A percentile compares a stretch with the other conserved stretches of the same genome.
Conservation (phyloP, 2,797 vertebrate species). For the Enteromius fasciolatus region DNA sequence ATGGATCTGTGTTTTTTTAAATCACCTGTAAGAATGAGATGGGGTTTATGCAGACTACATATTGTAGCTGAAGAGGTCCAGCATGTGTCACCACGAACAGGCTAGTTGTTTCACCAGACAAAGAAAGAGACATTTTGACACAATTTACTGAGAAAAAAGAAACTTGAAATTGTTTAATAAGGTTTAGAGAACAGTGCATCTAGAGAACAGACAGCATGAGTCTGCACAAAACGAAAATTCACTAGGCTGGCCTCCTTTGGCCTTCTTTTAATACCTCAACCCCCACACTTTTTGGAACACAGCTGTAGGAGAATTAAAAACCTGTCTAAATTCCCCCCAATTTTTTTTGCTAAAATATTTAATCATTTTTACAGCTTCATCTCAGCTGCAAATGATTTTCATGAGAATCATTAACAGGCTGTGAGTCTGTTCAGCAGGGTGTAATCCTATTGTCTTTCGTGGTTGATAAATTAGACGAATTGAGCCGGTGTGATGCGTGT, state of each 20-base stretch:
- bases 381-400: constrained; percentile 16
- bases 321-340: neutral
- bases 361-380: constrained; percentile 18
- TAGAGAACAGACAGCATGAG: neutral
- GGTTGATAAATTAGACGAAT: constrained; percentile 51
- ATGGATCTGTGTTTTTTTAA: neutral
- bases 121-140: neutral
- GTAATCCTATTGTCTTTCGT: constrained; percentile 49
- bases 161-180: neutral
- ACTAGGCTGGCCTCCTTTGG: neutral
- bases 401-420: neutral
- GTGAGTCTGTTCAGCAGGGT: constrained; percentile 34
- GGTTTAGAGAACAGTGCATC: neutral
- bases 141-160: neutral
- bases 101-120: neutral
- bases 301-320: constrained; percentile 6
- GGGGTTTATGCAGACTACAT: neutral
- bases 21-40: neutral
- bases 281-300: neutral
- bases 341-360: neutral
- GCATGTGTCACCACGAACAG: neutral
- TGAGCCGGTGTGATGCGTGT: constrained; percentile 36
- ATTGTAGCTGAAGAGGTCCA: neutral
- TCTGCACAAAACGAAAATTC: neutral
- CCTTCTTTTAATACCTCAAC: neutral